phyloP scores from a whole-genome alignment of 2,113 vertebrate genomes.

The Lepidothrix coronata region DNA sequence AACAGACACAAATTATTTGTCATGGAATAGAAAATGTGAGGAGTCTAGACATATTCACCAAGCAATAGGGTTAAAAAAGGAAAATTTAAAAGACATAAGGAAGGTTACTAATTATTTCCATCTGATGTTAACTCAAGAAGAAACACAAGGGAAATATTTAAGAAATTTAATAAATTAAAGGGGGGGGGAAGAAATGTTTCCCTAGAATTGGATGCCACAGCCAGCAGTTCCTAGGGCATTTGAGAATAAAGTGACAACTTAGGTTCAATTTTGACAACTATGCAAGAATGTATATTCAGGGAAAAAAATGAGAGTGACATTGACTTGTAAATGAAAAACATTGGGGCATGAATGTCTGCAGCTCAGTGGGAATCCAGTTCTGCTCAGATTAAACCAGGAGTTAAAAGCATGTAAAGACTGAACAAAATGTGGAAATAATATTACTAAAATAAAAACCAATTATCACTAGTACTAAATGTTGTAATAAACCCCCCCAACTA shows the following conservation, averaged over 20 bases:
- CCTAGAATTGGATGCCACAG: not conserved
- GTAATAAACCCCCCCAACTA: not conserved
- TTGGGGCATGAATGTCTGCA: not conserved
- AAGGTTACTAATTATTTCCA: not conserved
- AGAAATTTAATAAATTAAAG: not conserved
- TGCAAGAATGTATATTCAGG: not conserved
- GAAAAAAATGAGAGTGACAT: not conserved
- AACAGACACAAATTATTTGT: not conserved
- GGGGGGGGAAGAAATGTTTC: not conserved
- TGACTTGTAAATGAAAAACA: not conserved
- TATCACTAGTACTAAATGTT: not conserved
- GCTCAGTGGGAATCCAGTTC: not conserved
- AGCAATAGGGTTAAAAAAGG: not conserved
- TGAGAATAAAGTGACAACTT: not conserved
- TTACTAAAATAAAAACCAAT: not conserved
- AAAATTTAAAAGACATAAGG: not conserved
- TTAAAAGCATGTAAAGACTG: not conserved
- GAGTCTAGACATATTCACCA: not conserved
- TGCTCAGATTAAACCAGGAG: not conserved
- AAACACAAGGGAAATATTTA: not conserved
- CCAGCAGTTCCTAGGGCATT: not conserved
- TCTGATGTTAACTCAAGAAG: not conserved
- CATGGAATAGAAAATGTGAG: not conserved
- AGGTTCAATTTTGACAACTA: not conserved
- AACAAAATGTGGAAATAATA: not conserved